Conservation (phyloP, 2,113 vertebrate genomes). For the Clarias gariepinus region DNA sequence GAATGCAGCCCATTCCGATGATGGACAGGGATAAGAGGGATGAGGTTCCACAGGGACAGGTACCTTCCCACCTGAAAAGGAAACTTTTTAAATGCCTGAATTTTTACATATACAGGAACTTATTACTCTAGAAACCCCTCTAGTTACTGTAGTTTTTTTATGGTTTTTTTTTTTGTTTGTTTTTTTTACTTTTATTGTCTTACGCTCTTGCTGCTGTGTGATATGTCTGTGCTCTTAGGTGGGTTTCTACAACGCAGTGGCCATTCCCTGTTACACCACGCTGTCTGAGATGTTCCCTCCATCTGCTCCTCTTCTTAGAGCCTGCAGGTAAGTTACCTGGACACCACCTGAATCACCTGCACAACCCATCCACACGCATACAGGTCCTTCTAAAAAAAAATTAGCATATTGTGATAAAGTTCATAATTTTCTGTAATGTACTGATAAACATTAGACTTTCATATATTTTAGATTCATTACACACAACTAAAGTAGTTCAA, state of each 20-base stretch:
- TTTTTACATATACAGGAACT: too few relatives aligned
- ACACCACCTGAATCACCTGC: neutral
- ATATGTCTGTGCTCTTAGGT: slow-evolving; percentile 73
- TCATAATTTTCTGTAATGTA: too few relatives aligned
- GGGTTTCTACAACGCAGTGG: slow-evolving; percentile 96
- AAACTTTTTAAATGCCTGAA: neutral
- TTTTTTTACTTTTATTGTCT: neutral
- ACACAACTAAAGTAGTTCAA: too few relatives aligned
- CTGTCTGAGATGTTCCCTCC: slow-evolving; percentile 88
- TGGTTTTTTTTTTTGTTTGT: neutral
- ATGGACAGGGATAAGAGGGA: slow-evolving; percentile 97
- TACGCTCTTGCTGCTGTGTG: neutral
- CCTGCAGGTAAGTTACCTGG: slow-evolving; percentile 82
- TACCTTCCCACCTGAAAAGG: slow-evolving; percentile 59
- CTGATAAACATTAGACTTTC: too few relatives aligned
- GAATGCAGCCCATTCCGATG: slow-evolving; percentile 95
- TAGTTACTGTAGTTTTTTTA: too few relatives aligned
- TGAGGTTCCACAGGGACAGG: slow-evolving; percentile 96
- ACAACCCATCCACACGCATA: neutral
- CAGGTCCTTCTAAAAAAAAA: too few relatives aligned
- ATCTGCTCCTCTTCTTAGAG: slow-evolving; percentile 82
- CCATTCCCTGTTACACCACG: slow-evolving; percentile 93
- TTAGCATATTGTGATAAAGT: too few relatives aligned
- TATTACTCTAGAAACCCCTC: neutral
- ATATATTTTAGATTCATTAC: too few relatives aligned